phyloP scores from a whole-genome alignment of 2,888 invertebrate species.

The Ametastegia equiseti region DNA sequence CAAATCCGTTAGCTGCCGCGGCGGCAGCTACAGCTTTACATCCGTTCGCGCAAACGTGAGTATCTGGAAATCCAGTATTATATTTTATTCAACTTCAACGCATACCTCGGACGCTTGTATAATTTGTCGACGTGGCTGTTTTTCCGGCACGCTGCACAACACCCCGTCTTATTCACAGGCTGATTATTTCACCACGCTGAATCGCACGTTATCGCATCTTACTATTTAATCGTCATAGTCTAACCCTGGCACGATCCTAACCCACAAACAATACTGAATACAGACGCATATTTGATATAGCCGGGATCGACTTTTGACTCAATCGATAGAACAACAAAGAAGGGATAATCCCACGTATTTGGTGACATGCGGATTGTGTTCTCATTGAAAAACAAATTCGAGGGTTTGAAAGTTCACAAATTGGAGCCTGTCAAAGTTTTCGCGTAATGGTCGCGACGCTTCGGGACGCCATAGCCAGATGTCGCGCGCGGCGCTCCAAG shows the following conservation, averaged over 20 bases:
- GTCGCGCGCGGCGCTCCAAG: background rate
- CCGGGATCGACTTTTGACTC: background rate
- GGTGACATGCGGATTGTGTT: background rate
- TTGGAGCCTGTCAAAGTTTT: background rate
- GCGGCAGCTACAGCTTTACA: constrained; percentile 88
- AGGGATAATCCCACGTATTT: background rate
- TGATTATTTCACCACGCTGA: background rate
- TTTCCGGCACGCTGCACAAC: background rate
- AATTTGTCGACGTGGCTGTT: background rate
- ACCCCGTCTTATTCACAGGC: background rate
- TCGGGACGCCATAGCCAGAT: background rate
- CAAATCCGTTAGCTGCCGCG: constrained; percentile 82
- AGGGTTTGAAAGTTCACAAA: background rate
- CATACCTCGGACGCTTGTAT: background rate
- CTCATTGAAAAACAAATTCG: constrained; percentile 6
- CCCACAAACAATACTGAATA: background rate
- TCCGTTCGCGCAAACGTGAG: constrained; percentile 93
- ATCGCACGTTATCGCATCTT: constrained; percentile 7
- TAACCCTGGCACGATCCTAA: constrained; percentile 16
- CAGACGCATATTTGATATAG: background rate
- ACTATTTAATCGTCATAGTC: background rate
- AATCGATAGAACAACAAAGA: background rate
- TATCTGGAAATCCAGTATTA: constrained; percentile 72
- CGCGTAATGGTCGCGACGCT: background rate
- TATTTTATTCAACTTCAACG: background rate